Evolutionary conservation across 2,113 vertebrate genomes (phyloP).

Genomic region (Dicerorhinus sumatrensis): DNA sequence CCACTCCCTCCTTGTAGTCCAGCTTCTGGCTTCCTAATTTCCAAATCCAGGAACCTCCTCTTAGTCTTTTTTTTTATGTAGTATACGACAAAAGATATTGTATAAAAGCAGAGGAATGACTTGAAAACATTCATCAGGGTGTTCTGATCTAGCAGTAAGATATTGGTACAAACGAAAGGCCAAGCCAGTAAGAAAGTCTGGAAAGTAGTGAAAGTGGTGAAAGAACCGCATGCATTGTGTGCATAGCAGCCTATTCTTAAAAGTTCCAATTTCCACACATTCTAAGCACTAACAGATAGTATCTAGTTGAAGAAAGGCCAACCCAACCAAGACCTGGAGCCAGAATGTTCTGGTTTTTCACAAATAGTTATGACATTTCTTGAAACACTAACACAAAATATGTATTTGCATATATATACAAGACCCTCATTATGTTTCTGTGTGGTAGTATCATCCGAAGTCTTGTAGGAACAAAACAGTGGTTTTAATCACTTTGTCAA

Average conservation of each 20-base stretch:
- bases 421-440: slow-evolving; percentile 11
- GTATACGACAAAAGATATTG: neutral
- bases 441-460: neutral
- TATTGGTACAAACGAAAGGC: neutral
- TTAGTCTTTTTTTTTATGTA: slow-evolving; percentile 7
- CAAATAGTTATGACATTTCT: slow-evolving; percentile 39
- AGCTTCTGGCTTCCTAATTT: neutral
- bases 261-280: neutral
- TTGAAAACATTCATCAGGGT: neutral
- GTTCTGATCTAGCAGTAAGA: slow-evolving; percentile 15
- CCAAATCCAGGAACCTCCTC: neutral
- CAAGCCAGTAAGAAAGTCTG: slow-evolving; percentile 6
- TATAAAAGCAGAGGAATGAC: neutral
- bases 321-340: slow-evolving; percentile 3
- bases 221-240: neutral
- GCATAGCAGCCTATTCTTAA: neutral
- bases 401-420: neutral
- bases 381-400: slow-evolving; percentile 30
- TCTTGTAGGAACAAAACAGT: neutral
- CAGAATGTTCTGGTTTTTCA: slow-evolving; percentile 58
- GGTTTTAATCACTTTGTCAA: slow-evolving; percentile 44
- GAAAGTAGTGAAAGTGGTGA: slow-evolving; percentile 18
- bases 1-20: neutral
- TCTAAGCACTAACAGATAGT: slow-evolving; percentile 4
- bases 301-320: slow-evolving; percentile 43